Percentiles rank a stretch among this genome's conserved stretches.
These are phyloP conservation scores for Agrochola macilenta DNA, from an alignment of 2,888 invertebrate genomes.

Conservation along the genomic window DNA sequence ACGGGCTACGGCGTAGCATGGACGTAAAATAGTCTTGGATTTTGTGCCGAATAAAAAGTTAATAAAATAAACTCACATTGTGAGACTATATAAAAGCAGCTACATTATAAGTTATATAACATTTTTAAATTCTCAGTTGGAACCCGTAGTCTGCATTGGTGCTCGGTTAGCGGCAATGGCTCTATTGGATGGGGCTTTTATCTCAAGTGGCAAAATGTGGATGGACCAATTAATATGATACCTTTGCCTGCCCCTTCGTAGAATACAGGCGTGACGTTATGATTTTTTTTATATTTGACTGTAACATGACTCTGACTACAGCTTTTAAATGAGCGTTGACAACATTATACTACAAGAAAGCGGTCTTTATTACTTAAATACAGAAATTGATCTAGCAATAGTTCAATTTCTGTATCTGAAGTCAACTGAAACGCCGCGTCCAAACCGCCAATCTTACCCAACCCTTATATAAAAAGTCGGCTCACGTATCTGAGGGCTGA, in stretches of 20 bases:
- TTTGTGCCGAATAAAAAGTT: background rate
- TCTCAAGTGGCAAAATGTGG: background rate
- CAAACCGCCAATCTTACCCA: background rate
- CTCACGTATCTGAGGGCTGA: conserved; percentile 82
- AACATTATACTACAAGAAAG: too few relatives aligned
- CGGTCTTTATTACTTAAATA: background rate
- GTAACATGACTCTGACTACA: background rate
- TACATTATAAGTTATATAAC: background rate
- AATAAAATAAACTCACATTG: background rate
- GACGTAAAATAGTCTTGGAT: background rate
- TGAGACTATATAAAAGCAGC: background rate
- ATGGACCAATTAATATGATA: background rate
- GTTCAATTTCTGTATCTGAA: too few relatives aligned
- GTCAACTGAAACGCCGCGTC: conserved; percentile 21
- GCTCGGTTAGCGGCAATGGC: background rate
- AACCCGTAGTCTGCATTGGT: background rate
- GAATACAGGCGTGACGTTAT: background rate
- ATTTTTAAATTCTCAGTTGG: background rate
- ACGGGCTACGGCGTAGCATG: conserved; percentile 41
- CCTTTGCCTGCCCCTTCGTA: background rate
- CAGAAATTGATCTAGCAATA: background rate
- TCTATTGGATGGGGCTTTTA: background rate
- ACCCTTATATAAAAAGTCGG: conserved; percentile 72
- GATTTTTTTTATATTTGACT: background rate
- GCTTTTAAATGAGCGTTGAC: background rate